Base-by-base conservation (phyloP, 2,797 vertebrate genomes). In the Psittacula derbiana region DNA sequence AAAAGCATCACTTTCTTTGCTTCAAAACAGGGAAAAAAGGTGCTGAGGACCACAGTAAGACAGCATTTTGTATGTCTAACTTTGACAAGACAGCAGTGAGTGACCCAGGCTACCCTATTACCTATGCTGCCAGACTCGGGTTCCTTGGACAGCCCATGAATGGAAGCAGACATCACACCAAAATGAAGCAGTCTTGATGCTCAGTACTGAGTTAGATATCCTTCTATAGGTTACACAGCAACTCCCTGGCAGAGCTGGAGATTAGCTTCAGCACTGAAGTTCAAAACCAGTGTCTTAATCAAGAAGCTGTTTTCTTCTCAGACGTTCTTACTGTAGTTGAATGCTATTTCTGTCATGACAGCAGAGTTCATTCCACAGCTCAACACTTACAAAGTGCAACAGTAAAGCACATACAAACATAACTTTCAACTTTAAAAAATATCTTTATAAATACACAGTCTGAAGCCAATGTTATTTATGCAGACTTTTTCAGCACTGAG, bases 91-190 rank as follows among this genome's bases (percentile, higher is more conserved):
- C 27, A 79, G 38, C 33, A 23, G 28, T 11, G 62, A 86, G 40
- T 25, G 69, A 64, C 36, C 20, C 36, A 86, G 83, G 27, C 16
- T 38, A 49, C 16, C 44, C 12, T n/a, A 12, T 23, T 3, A 86
- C 75, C 50, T 62, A 10, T 0, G 8, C 20, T 66, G 71, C 50
- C 69, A 83, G 69, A 30, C 18, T 13, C 0, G 0, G 14, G 18
- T 3, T 73, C 73, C 33, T 36, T 70, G 20, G 43, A 2, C 15
- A 64, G 43, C 18, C 27, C 36, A 12, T 15, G 24, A 78, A 50
- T 25, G 47, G 41, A 66, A 65, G 25, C 0, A 0, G 27, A 58
- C 24, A 75, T 18, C 41, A 5, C 18, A 70, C 10, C 30, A 7
- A 81, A 11, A 5, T 66, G 53, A 58, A 73, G 43, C 40, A 50